These are phyloP conservation scores for Siniperca undulata DNA, from an alignment of 2,797 vertebrate genomes.

Conservation along the genomic window DNA sequence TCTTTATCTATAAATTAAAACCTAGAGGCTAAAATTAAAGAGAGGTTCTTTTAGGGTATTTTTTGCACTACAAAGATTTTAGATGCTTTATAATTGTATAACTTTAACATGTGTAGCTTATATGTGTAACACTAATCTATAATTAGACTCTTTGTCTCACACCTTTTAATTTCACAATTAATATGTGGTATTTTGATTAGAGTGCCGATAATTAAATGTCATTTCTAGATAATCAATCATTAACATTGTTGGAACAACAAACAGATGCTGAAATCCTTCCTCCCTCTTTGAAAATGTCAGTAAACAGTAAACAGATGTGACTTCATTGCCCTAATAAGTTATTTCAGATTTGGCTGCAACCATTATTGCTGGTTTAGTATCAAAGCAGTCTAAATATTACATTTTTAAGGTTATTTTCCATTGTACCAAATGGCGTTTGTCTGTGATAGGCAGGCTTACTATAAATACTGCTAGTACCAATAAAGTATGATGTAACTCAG, in stretches of 20 bases:
- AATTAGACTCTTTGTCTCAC: neutral
- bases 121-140: conserved; percentile 8
- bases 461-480: neutral
- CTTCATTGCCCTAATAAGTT: neutral
- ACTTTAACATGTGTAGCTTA: neutral
- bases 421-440: conserved; percentile 7
- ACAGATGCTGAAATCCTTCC: conserved; percentile 3
- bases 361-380: conserved; percentile 35
- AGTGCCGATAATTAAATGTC: neutral
- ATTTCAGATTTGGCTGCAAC: conserved; percentile 1
- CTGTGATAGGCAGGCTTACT: conserved; percentile 19
- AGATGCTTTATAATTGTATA: neutral
- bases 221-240: conserved; percentile 5
- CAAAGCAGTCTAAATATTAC: conserved; percentile 3
- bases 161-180: neutral
- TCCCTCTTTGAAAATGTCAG: conserved; percentile 15
- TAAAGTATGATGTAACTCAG: conserved; percentile 37
- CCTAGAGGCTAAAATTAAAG: conserved; percentile 22
- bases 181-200: neutral
- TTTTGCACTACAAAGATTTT: neutral
- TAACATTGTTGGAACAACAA: conserved; percentile 5
- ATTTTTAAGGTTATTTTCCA: conserved; percentile 10
- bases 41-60: neutral
- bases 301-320: conserved; percentile 1
- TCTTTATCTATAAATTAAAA: conserved; percentile 56